Evolutionary conservation across 2,113 vertebrate genomes (phyloP).

Genomic region (Lipophrys pholis): DNA sequence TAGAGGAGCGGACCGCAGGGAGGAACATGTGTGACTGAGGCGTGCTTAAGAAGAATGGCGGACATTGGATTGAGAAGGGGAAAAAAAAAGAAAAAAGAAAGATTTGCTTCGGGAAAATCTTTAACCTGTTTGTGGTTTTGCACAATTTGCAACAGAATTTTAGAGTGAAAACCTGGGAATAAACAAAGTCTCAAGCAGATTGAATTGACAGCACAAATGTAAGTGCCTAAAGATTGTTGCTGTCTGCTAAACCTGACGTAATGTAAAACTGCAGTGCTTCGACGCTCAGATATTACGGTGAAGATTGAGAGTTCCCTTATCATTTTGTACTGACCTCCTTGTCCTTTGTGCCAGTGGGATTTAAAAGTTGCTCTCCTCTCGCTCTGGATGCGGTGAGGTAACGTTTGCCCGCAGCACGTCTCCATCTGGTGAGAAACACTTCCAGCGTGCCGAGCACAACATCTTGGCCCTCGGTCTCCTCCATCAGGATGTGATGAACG

Average conservation of each 20-base stretch:
- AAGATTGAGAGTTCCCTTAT: conserved; percentile 20
- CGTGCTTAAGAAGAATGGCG: conserved; percentile 64
- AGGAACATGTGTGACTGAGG: conserved; percentile 59
- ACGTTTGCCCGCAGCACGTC: conserved; percentile 67
- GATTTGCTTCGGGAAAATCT: conserved; percentile 46
- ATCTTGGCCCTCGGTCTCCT: conserved; percentile 71
- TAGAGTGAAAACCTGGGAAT: conserved; percentile 52
- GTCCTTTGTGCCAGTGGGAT: conserved; percentile 62
- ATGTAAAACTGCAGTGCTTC: background rate
- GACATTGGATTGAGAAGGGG: conserved; percentile 42
- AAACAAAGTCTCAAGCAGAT: conserved; percentile 52
- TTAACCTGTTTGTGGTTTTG: conserved; percentile 75
- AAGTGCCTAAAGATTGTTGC: background rate
- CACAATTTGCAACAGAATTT: conserved; percentile 75
- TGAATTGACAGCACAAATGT: conserved; percentile 44
- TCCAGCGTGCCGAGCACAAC: conserved; percentile 78
- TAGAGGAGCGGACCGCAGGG: conserved; percentile 41
- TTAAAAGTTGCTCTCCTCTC: conserved; percentile 54
- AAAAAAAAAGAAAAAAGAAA: conserved; percentile 38
- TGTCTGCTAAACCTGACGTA: background rate
- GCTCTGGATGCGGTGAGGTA: conserved; percentile 63
- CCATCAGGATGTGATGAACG: conserved; percentile 75
- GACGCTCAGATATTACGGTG: conserved; percentile 8
- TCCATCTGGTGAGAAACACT: conserved; percentile 80
- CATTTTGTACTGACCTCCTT: conserved; percentile 9